Evolutionary conservation across 2,113 vertebrate genomes (phyloP).

Genomic region (Opisthocomus hoazin): DNA sequence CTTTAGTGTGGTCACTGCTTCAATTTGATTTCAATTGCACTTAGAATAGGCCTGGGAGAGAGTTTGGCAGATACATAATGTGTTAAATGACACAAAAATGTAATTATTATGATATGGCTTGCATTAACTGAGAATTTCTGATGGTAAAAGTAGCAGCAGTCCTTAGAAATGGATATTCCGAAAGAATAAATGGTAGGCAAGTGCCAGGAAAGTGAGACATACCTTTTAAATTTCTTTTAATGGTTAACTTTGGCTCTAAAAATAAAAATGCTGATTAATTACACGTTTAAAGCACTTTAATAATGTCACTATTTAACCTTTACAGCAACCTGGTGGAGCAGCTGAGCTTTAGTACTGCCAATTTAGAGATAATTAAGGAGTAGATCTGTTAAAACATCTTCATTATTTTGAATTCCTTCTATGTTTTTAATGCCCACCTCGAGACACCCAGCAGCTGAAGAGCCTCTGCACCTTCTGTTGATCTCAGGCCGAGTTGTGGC

Average conservation of each 20-base stretch:
- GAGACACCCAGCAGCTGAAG: neutral
- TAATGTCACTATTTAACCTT: constrained; percentile 37
- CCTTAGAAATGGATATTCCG: neutral
- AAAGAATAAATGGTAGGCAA: neutral
- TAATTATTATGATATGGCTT: constrained; percentile 11
- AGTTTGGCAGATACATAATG: constrained; percentile 12
- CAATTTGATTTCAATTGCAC: constrained; percentile 55
- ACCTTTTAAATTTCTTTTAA: neutral
- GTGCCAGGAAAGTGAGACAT: neutral
- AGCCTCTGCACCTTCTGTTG: neutral
- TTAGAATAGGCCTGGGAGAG: constrained; percentile 41
- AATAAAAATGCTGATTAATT: constrained; percentile 49
- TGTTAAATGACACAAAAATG: constrained; percentile 52
- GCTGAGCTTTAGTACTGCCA: neutral
- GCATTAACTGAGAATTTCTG: neutral
- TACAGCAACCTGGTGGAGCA: neutral
- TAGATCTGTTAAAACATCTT: neutral
- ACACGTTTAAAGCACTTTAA: constrained; percentile 11
- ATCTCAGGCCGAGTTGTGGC: neutral
- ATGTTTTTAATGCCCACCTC: neutral
- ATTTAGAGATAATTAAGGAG: constrained; percentile 27
- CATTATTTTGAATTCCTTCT: neutral
- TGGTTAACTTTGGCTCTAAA: neutral
- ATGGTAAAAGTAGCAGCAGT: neutral
- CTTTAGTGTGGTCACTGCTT: constrained; percentile 48